Percentiles rank a stretch among this genome's conserved stretches.
Evolutionary conservation across 1,140 invertebrate genomes (phyloP).

Genomic region (Liolophura sinensis): DNA sequence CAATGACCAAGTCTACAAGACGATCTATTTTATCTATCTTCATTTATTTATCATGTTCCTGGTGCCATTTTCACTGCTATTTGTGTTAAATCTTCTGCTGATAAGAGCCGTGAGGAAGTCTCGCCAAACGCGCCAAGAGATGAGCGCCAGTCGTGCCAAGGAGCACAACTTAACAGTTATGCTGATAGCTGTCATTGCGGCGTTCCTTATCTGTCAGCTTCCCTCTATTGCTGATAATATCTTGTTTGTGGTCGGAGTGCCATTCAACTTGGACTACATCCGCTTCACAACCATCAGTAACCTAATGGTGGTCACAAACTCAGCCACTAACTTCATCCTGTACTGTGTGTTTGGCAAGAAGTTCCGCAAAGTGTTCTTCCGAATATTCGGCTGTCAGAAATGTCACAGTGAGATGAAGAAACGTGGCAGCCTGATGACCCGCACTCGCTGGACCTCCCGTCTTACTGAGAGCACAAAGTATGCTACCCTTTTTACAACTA

Average conservation of each 20-base stretch:
- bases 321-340: constrained; percentile 71
- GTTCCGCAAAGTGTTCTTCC: constrained; percentile 86
- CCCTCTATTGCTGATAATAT: constrained; percentile 61
- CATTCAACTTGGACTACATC: constrained; percentile 50
- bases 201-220: constrained; percentile 76
- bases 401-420: too few species aligned
- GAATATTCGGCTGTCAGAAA: constrained; percentile 69
- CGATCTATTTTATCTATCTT: constrained; percentile 71
- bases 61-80: constrained; percentile 69
- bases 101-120: constrained; percentile 71
- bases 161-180: constrained; percentile 75
- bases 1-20: constrained; percentile 64
- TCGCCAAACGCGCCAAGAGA: constrained; percentile 49
- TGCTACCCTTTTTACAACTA: too few species aligned
- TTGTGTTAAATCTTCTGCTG: constrained; percentile 73
- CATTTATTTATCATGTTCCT: constrained; percentile 68
- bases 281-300: constrained; percentile 72
- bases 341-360: constrained; percentile 93
- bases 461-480: too few species aligned
- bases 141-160: constrained; percentile 59
- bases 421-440: too few species aligned
- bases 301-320: constrained; percentile 70
- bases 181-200: constrained; percentile 74
- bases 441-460: too few species aligned
- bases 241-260: constrained; percentile 41